Evolutionary conservation across 2,797 vertebrate genomes (phyloP), one percentile per base, ranked within the genome.

Genomic region (Platyrinchus mystaceus): DNA sequence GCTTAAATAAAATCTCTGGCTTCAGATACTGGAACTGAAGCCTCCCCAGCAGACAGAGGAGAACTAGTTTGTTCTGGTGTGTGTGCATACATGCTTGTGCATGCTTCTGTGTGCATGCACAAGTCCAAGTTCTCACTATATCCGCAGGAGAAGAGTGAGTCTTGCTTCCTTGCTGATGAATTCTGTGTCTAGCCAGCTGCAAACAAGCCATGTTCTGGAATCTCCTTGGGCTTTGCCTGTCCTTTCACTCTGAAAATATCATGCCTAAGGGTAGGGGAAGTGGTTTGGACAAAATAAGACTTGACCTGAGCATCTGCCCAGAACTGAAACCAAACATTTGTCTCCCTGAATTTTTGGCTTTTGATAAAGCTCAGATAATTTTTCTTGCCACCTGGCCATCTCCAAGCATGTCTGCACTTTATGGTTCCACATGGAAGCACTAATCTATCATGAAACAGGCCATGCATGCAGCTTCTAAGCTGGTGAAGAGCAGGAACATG

Each of bases 231-330:
- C 73, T 93, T 87, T 94, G 93, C 84, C 90, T 7, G 13, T 88
- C 89, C 84, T 94, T 88, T 97, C 89, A 86, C 76, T 96, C 87
- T 80, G 91, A 96, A 96, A 96, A 93, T 94, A 94, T 23, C 46
- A 32, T 0, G 41, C 91, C 89, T 94, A 87, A 91, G 93, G 86
- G 83, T 58, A 88, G 30, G 80, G 96, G 91, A 97, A 97, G 95
- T 75, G 93, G 95, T 94, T 84, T 90, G 95, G 80, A 94, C 85
- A 96, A 96, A 97, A 93, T 89, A 94, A 90, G 94, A 95, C 58
- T 82, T 88, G 94, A 95, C 85, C 95, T 76, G 60, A 94, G 94
- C 67, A 82, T 96, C 87, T 96, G 96, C 87, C 87, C 85, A 90
- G 73, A 93, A 91, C 67, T 68, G 94, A 96, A 97, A 95, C 63